Base-by-base conservation (phyloP, 92 coral and sea anemone species). In the Montipora capitata region DNA sequence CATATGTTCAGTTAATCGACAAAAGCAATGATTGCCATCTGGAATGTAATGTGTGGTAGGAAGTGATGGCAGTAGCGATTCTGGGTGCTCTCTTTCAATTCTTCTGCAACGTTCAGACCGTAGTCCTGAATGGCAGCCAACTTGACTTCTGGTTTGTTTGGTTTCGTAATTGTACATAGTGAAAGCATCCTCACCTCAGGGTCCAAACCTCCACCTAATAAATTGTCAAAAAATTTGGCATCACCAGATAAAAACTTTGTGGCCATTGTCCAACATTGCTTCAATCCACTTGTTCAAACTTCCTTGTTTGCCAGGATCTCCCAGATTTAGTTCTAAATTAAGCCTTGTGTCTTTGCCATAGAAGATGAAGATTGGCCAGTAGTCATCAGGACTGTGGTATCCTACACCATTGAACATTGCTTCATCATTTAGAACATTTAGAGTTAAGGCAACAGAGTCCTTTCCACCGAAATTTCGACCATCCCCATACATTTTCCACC, bases 401-500 rank as follows among this genome's bases (percentile, higher is more conserved):
- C 79, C 57, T 14, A 38, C 7, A 17, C 18, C 68, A 51, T 78
- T 14, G 44, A 78, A 78, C 83, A 78, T 54, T 14, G 83, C 83
- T 48, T 87, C 43, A 73, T 77, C 61, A 20, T 62, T 62, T 5
- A 62, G 35, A 15, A 62, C 12, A 10, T 75, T 75, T 75, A 82
- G 45, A n/a, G 79, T 78, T 12, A 84, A 39, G 9, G 78, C 42
- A 12, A 90, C 90, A 27, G 86, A 52, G 5, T 85, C 85, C 51
- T 90, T 84, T 42, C 79, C 84, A 4, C 93, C 93, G 77, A 81
- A 87, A 66, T 77, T 87, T 68, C 89, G 51, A 0, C 83, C 94
- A 77, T 87, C 94, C 8, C 89, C 92, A 82, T 87, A 91, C 1
- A 91, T 5, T 35, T 91, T 45, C 94, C 94, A 91, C 84, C 84